Evolutionary conservation across 2,888 invertebrate genomes (phyloP), one percentile per base, ranked within the genome.

Genomic region (Drosophila paramelanica): DNA sequence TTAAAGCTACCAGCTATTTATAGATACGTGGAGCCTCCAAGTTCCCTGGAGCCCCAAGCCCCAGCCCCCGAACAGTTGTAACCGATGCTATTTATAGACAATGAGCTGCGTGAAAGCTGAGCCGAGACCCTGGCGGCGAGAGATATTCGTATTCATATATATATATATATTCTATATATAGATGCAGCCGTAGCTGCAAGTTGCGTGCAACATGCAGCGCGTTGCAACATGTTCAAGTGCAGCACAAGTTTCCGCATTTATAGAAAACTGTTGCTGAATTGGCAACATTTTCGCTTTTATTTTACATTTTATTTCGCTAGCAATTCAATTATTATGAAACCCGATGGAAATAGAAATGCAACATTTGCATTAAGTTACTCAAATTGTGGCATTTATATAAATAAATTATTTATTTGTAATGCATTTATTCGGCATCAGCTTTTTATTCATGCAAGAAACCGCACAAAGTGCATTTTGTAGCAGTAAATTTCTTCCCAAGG

Each of bases 81-180:
- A 67, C 52, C 51, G n/a, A 7, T 20, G 17, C 67, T 78, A 74
- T 78, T 73, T 61, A 67, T 74, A 73, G 74, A 57, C 46, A 53
- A 38, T 59, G 56, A 60, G 52, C 47, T 39, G 42, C 13, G 41
- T 10, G 17, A 39, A 53, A 46, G 49, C 46, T 46, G 17, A 7
- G 5, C 38, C 33, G 23, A 61, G 23, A 14, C 10, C 36, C 20
- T 3, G 31, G 17, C 27, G 6, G n/a, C n/a, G 23, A 13, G 41
- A 42, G 53, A 46, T 13, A 69, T 59, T 71, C 25, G 60, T 20
- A 58, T 49, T 59, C 13, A 33, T 45, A 27, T 23, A 13, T 46
- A 25, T n/a, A 33, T 50, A 27, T 23, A 13, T 42, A 25, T 17
- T 49, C 65, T 72, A 72, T 55, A 58, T 36, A 64, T 72, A 73